A percentile compares a stretch with the other conserved stretches of the same genome.
phyloP scores from a whole-genome alignment of 2,888 invertebrate species.

The Lamellibrachia columna region DNA sequence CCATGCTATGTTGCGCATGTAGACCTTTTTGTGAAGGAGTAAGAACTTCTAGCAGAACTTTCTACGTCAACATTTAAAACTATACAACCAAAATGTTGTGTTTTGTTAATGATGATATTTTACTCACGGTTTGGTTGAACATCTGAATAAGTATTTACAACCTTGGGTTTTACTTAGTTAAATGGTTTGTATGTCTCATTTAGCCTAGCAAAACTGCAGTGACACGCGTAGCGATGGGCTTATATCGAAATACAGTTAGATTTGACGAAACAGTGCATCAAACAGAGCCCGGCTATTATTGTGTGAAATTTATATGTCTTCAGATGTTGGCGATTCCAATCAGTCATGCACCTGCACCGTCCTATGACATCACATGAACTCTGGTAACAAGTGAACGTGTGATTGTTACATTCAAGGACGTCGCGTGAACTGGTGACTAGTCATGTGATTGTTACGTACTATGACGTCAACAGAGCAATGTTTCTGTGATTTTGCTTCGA shows the following conservation, averaged over 20 bases:
- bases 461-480: background rate
- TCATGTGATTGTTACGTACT: background rate
- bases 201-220: background rate
- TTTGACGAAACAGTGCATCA: background rate
- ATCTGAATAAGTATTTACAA: background rate
- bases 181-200: background rate
- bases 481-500: background rate
- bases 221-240: background rate
- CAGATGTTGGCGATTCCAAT: background rate
- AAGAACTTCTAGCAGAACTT: too few relatives aligned
- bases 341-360: background rate
- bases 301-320: background rate
- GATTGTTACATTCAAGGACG: background rate
- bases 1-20: too few relatives aligned
- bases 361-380: background rate
- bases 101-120: too few relatives aligned
- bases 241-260: background rate
- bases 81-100: too few relatives aligned
- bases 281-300: background rate
- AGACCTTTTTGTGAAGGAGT: too few relatives aligned
- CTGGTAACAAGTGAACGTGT: background rate
- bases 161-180: background rate
- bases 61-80: too few relatives aligned
- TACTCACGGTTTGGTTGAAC: too few relatives aligned
- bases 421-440: background rate